phyloP scores from a whole-genome alignment of 2,113 vertebrate genomes.

The Trogon melanurus region DNA sequence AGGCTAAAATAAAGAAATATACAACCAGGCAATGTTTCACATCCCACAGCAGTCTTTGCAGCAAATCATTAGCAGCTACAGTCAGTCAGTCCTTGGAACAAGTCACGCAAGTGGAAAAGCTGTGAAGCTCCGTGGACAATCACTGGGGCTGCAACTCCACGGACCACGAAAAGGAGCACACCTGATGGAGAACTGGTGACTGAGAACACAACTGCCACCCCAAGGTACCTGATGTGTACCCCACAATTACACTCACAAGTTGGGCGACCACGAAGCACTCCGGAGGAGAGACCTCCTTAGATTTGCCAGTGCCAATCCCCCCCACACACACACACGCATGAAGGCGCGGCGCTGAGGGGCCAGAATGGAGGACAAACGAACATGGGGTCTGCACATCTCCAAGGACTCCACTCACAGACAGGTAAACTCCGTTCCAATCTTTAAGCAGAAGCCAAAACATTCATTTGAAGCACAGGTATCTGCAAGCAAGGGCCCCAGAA shows the following conservation, averaged over 20 bases:
- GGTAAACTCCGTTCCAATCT: neutral
- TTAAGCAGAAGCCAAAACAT: neutral
- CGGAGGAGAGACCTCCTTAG: neutral
- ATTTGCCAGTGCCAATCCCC: neutral
- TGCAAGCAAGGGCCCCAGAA: neutral
- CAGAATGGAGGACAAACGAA: neutral
- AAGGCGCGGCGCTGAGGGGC: neutral
- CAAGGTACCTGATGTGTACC: accelerated
- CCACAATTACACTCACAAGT: neutral
- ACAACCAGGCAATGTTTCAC: neutral
- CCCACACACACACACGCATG: accelerated
- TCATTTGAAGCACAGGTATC: neutral
- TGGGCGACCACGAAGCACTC: neutral
- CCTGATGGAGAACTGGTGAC: neutral
- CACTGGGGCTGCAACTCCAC: neutral
- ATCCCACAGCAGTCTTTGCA: neutral
- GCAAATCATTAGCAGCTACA: neutral
- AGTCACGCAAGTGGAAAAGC: neutral
- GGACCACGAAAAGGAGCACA: neutral
- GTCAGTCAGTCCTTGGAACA: neutral
- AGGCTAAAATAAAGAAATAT: conserved; percentile 10
- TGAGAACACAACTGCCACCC: accelerated
- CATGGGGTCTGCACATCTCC: neutral
- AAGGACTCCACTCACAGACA: neutral
- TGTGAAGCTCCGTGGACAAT: accelerated